These are phyloP conservation scores for Enhydra lutris DNA, from an alignment of 2,113 vertebrate species.

Conservation along the genomic window DNA sequence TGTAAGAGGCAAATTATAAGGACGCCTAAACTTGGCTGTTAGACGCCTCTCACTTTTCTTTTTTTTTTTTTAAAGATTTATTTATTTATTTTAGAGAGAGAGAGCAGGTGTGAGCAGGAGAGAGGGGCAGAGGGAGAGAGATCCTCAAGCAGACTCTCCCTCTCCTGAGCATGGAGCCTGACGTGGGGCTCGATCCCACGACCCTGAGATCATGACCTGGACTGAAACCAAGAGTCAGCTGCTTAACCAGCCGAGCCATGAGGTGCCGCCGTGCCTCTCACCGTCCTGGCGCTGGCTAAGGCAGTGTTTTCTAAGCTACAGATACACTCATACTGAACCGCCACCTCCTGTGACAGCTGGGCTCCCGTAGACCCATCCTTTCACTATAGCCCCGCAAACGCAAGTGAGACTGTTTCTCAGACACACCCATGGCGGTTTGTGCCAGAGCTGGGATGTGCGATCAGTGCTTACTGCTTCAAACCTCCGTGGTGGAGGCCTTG, in stretches of 20 bases:
- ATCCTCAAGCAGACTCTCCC: too few species aligned
- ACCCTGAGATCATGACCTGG: too few species aligned
- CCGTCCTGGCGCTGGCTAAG: background rate
- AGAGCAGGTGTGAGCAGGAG: too few species aligned
- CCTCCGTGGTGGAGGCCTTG: background rate
- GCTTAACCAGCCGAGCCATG: too few species aligned
- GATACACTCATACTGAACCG: background rate
- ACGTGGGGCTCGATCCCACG: too few species aligned
- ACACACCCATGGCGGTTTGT: background rate
- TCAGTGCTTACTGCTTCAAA: background rate
- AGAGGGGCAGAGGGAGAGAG: too few species aligned
- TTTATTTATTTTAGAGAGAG: too few species aligned
- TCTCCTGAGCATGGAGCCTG: too few species aligned
- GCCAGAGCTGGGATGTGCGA: background rate
- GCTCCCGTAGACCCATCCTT: background rate
- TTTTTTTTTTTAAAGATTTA: too few species aligned
- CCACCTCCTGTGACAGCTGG: rapidly evolving
- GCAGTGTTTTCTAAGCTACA: background rate
- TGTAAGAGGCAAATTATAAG: background rate
- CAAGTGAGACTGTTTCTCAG: background rate
- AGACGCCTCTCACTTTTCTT: too few species aligned
- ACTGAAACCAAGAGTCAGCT: too few species aligned
- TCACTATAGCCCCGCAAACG: background rate
- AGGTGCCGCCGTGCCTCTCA: too few species aligned
- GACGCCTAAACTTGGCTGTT: background rate